phyloP scores from a whole-genome alignment of 2,888 invertebrate genomes.

The Oithona nana region DNA sequence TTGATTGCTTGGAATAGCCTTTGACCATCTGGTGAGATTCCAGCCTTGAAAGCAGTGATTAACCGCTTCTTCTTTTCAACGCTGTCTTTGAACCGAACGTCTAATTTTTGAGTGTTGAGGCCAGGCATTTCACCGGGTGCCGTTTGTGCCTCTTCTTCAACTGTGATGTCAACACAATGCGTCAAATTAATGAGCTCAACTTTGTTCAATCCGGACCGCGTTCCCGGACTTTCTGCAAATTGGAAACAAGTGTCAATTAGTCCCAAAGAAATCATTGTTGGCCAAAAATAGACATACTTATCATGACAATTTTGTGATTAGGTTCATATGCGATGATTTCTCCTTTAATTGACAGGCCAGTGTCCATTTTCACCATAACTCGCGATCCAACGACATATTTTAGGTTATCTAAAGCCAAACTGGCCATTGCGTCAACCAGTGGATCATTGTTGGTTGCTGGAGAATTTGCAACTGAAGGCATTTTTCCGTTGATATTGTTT shows the following conservation, averaged over 20 bases:
- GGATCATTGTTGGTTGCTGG: no score
- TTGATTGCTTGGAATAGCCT: background rate
- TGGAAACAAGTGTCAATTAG: background rate
- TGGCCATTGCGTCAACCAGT: background rate
- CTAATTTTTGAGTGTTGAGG: background rate
- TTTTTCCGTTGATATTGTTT: background rate
- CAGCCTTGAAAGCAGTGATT: conserved; percentile 4
- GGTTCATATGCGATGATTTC: background rate
- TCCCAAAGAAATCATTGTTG: background rate
- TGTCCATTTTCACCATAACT: background rate
- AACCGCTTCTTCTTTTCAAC: background rate
- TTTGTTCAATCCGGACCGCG: background rate
- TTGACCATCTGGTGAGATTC: background rate
- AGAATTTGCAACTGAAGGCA: background rate
- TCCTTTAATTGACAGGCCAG: background rate
- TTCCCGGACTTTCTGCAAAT: background rate
- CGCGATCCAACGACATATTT: background rate
- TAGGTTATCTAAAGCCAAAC: background rate
- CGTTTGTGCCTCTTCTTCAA: background rate
- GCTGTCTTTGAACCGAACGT: background rate
- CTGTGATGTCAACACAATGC: background rate
- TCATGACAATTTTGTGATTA: background rate
- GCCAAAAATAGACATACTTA: background rate
- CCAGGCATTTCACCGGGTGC: background rate
- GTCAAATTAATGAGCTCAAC: background rate